Base-by-base conservation (phyloP, 2,113 vertebrate species). In the Heteronetta atricapilla region DNA sequence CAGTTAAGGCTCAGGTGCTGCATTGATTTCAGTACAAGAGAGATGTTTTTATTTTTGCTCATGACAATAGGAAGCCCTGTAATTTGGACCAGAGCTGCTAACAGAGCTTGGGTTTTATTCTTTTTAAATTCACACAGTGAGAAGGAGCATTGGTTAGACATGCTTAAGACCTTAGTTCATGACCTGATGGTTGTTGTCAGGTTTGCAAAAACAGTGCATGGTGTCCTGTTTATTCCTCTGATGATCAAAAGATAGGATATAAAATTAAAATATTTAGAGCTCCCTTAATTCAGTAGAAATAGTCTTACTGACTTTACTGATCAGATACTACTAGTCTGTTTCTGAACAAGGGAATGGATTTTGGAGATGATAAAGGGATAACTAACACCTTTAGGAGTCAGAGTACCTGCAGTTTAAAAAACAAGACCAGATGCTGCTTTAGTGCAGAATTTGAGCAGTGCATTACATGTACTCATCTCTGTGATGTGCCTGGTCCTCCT, bases 301-400 rank as follows among this genome's bases (percentile, higher is more conserved):
- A 4, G 5, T 64, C 60, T 84, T 69, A 93, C 2, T 83, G 59
- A 88, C 5, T 69, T 80, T 58, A 88, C n/a, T n/a, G n/a, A n/a
- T 69, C 59, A 73, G 42, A 74, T 20, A 20, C 55, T 88, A 21
- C 62, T 83, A 83, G 60, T 64, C 34, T 48, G 34, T 26, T 89
- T 63, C 52, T 86, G 82, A 88, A 86, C 18, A 88, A 84, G 69
- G 31, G 84, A 93, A 93, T 68, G 3, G 64, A 86, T 90, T 94
- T 70, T 67, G 56, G 40, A 80, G 56, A 88, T 86, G 52, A 94
- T 48, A 86, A 88, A 90, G 52, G 50, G 46, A 55, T 69, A 67
- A 34, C 33, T 74, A 63, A 72, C 26, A 50, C 28, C 89, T 22
- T 60, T 14, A 8, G n/a, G 18, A 84, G 33, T 68, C 52, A 82